phyloP scores from a whole-genome alignment of 64 coral and sea anemone genomes.

The Montipora cactus region DNA sequence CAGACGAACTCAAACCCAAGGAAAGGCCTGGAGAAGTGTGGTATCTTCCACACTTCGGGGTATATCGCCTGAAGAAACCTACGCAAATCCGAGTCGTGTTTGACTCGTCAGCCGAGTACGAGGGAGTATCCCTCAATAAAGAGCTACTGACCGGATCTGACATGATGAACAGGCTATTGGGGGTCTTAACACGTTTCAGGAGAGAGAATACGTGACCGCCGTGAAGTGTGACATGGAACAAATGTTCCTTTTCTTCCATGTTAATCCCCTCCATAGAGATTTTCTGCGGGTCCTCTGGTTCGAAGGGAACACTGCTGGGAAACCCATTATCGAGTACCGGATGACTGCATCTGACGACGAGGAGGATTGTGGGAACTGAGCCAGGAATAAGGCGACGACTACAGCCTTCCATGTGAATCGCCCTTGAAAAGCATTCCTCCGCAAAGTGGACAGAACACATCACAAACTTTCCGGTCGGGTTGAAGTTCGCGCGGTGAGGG shows the following conservation, averaged over 20 bases:
- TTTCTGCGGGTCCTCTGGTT: neutral
- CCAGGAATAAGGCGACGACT: neutral
- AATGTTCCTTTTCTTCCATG: neutral
- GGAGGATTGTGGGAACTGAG: neutral
- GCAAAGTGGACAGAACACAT: too few relatives aligned
- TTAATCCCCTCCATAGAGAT: neutral
- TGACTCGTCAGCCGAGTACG: neutral
- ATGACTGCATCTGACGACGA: neutral
- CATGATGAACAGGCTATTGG: neutral
- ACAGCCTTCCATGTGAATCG: neutral
- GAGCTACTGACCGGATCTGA: neutral
- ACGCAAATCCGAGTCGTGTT: neutral
- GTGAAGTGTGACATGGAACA: neutral
- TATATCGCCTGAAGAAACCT: neutral
- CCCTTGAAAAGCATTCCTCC: too few relatives aligned
- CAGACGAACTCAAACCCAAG: neutral
- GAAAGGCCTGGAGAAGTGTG: neutral
- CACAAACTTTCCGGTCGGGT: too few relatives aligned
- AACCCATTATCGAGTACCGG: neutral
- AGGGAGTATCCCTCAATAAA: neutral
- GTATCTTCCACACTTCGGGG: neutral
- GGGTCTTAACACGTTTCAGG: neutral
- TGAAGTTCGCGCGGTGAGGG: too few relatives aligned
- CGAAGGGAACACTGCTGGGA: neutral
- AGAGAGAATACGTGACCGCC: neutral